Evolutionary conservation across 2,888 invertebrate species (phyloP), one percentile per base, ranked within the genome.

Genomic region (Noctua janthina): DNA sequence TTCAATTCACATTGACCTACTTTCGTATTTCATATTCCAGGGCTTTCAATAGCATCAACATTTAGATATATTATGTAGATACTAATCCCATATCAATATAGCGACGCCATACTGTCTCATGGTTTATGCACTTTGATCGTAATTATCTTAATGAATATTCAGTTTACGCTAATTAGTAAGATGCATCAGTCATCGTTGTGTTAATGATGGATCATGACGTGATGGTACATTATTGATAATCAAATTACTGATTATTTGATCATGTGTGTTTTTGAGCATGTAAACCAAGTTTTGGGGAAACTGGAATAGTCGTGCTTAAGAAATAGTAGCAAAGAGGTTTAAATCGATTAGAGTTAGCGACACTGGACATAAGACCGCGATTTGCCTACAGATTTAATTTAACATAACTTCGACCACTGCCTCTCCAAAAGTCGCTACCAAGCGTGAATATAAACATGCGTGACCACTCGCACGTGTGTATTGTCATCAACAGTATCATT

Each of bases 381-480:
- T 62, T 62, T 29, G 15, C 29, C 0, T 62, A 2, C 2, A 15
- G 15, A 62, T 62, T 56, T 56, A 29, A 29, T 13, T 62, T 29
- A 0, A 62, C 62, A 23, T 43, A 13, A 13, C 11, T 43, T n/a
- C 7, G n/a, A 64, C 15, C 6, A 29, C 73, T 77, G 23, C 62
- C n/a, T n/a, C 20, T 35, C 20, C 13, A 59, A 35, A 43, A 67
- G 43, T 6, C 0, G 4, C 10, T n/a, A 59, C 23, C 1, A 46
- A 68, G 68, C 75, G 67, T 74, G 20, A 49, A 67, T 66, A 84
- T 86, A 74, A 76, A 76, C 51, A 73, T 84, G 81, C 83, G 88
- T 89, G 88, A 79, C 89, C 46, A 43, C 8, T 10, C 35, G 76
- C 88, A 89, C 89, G 88, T 83, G 29, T 0, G 46, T 54, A 64